A percentile compares a stretch with the other conserved stretches of the same genome.
Evolutionary conservation across 2,888 invertebrate genomes (phyloP).

Genomic region (Atrina japonica): DNA sequence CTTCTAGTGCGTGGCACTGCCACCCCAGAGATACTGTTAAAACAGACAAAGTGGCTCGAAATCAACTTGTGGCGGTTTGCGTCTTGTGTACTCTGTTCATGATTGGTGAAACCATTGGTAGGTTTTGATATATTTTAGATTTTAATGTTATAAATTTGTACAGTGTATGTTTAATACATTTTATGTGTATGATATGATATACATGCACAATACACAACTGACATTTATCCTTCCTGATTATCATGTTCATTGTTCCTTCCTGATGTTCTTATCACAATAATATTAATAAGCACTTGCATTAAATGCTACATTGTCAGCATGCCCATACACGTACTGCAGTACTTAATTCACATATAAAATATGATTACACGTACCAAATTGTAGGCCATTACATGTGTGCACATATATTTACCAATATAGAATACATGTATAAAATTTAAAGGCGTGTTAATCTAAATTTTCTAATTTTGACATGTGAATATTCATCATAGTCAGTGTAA

Average conservation of each 20-base stretch:
- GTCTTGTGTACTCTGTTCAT: slow-evolving; percentile 77
- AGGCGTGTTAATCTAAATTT: too few species aligned
- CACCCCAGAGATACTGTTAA: slow-evolving; percentile 41
- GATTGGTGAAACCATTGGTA: slow-evolving; percentile 80
- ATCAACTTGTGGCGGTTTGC: slow-evolving; percentile 75
- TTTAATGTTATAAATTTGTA: background rate
- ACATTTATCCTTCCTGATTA: too few species aligned
- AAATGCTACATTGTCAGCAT: background rate
- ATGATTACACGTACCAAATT: too few species aligned
- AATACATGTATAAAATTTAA: too few species aligned
- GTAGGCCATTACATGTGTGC: too few species aligned
- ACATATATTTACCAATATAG: too few species aligned
- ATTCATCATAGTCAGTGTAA: too few species aligned
- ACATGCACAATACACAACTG: too few species aligned
- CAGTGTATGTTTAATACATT: too few species aligned
- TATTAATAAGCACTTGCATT: background rate
- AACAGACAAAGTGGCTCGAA: slow-evolving; percentile 69
- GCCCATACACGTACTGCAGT: background rate
- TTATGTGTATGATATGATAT: too few species aligned
- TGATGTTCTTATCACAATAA: background rate
- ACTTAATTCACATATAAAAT: background rate
- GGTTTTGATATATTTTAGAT: background rate
- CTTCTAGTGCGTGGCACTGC: slow-evolving; percentile 52
- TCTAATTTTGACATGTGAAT: too few species aligned
- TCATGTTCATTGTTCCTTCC: background rate